These are phyloP conservation scores for Drosophila ustulata DNA, from an alignment of 2,888 invertebrate species.

Conservation along the genomic window DNA sequence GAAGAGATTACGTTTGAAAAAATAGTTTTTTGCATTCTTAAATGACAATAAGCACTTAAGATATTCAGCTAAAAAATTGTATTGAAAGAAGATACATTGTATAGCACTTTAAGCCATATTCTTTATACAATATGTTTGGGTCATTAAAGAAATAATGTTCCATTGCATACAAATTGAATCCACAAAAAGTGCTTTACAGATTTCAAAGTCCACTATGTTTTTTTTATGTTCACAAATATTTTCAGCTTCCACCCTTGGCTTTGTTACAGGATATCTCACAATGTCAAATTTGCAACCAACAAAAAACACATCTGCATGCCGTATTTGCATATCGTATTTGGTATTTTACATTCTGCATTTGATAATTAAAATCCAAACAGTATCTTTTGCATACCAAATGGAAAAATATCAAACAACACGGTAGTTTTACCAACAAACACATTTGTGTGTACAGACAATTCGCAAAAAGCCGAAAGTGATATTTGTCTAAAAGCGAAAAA, in stretches of 20 bases:
- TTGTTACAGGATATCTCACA: neutral
- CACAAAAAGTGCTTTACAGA: too few species aligned
- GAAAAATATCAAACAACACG: neutral
- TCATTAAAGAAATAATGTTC: too few species aligned
- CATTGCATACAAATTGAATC: too few species aligned
- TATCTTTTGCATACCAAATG: constrained; percentile 25
- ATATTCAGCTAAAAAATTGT: too few species aligned
- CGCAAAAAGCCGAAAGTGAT: constrained; percentile 2
- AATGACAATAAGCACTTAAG: too few species aligned
- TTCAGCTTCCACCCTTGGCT: neutral
- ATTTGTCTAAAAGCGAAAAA: constrained; percentile 3
- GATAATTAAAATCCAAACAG: constrained; percentile 60
- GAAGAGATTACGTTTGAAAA: too few species aligned
- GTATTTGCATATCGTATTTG: constrained; percentile 41
- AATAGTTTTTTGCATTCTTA: too few species aligned
- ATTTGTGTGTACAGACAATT: constrained; percentile 15
- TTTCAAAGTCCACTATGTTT: neutral
- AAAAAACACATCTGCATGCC: neutral
- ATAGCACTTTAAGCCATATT: too few species aligned
- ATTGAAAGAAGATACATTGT: too few species aligned
- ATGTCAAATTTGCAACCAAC: neutral
- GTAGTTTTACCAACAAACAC: constrained; percentile 1
- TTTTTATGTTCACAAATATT: neutral
- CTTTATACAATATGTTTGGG: too few species aligned
- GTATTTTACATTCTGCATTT: constrained; percentile 37